Conservation (phyloP, 2,113 vertebrate genomes). For the Salvator merianae region DNA sequence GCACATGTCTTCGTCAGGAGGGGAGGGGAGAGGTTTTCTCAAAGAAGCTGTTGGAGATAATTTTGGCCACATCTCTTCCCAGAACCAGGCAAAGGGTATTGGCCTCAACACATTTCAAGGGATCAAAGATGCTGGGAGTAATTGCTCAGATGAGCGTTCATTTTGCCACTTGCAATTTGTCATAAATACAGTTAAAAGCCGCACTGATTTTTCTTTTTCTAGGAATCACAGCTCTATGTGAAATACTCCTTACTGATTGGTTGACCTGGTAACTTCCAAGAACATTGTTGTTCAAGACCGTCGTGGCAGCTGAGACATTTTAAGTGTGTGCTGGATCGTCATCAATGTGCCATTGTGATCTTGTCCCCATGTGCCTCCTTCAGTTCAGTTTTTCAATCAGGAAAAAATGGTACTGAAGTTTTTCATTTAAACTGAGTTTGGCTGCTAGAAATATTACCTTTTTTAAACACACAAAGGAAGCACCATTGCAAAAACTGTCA, state of each 20-base stretch:
- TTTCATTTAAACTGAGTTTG: neutral
- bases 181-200: conserved; percentile 36
- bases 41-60: conserved; percentile 21
- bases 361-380: neutral
- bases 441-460: neutral
- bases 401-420: neutral
- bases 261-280: conserved; percentile 2
- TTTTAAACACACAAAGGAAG: neutral
- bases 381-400: neutral
- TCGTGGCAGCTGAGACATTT: conserved; percentile 30
- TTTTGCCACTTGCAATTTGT: conserved; percentile 19
- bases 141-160: conserved; percentile 18
- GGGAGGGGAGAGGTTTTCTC: neutral
- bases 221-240: neutral
- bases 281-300: conserved; percentile 22
- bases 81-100: neutral
- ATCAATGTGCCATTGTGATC: neutral
- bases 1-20: conserved; percentile 38
- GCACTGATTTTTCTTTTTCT: neutral
- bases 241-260: conserved; percentile 12
- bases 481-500: neutral
- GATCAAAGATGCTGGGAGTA: conserved; percentile 25
- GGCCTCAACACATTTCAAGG: conserved; percentile 19
- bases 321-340: neutral
- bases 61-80: conserved; percentile 11